These are phyloP conservation scores for Limnodromus scolopaceus DNA, from an alignment of 2,797 vertebrate species.

Conservation along the genomic window DNA sequence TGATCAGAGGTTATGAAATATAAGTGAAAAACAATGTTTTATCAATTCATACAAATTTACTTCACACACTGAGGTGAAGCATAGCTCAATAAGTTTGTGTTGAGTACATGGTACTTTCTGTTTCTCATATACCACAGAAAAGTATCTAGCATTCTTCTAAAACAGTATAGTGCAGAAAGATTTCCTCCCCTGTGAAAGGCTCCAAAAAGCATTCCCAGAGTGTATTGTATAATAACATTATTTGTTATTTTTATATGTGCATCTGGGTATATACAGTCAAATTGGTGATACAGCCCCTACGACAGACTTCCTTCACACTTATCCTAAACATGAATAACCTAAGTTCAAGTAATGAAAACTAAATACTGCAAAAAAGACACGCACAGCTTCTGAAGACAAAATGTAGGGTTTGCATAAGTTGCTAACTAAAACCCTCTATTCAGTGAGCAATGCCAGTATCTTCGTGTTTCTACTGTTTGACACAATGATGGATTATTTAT, in stretches of 20 bases:
- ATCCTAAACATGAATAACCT: constrained; percentile 23
- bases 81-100: not conserved
- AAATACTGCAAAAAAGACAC: not conserved
- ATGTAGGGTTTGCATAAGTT: constrained; percentile 58
- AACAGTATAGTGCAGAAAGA: not conserved
- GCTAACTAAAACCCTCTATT: constrained; percentile 72
- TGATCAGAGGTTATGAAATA: not conserved
- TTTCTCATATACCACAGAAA: not conserved
- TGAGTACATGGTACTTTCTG: not conserved
- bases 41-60: not conserved
- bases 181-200: not conserved
- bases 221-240: not conserved
- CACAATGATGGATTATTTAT: constrained; percentile 92
- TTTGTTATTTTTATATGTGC: not conserved
- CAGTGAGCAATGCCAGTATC: constrained; percentile 68
- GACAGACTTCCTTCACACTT: not conserved
- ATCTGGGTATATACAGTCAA: not conserved
- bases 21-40: not conserved
- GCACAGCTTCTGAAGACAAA: constrained; percentile 40
- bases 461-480: constrained; percentile 80
- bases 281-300: not conserved
- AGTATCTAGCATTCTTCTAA: not conserved
- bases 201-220: not conserved
- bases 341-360: constrained; percentile 65
- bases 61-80: not conserved